Base-by-base conservation (phyloP, 2,113 vertebrate species). In the Lampris megalopsis region DNA sequence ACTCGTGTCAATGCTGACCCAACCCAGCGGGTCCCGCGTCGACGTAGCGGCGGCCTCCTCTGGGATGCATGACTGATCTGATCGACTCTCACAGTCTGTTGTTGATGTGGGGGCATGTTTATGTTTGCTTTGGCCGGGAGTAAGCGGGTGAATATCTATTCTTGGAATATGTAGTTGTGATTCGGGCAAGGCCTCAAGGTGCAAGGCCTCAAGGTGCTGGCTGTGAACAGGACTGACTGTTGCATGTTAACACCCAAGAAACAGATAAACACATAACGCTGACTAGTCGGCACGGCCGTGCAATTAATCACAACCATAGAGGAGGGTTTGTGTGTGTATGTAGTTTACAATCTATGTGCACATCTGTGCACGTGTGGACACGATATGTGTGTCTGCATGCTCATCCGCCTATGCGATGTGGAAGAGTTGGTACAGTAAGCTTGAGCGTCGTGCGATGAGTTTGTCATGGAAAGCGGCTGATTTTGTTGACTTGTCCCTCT, bases 401-500 rank as follows among this genome's bases (percentile, higher is more conserved):
- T 61, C 65, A 64, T 69, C 73, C 71, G 81, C 71, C 10, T 49
- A 48, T 78, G 68, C 24, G 24, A 24, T 83, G 81, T 79, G 72
- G 75, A 81, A 81, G 79, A 85, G 73, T 48, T 64, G 58, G 49
- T 74, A 68, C 71, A 75, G 85, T 71, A 91, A 92, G 85, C 81
- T 87, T 82, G 77, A 86, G 79, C 71, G 88, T 87, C 85, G 86
- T 92, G 80, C 75, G 79, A 90, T 82, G 73, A 75, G 71, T 84
- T 91, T 86, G 78, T 87, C 80, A 77, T 75, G 73, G 86, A 85
- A 91, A 91, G 86, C 82, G 38, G 71, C 56, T 83, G 77, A 92
- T 90, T 24, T 91, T 92, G 88, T 91, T 93, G 89, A 92, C 89
- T 83, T 77, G 80, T 89, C 86, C 87, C 89, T 92, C 86, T 89